Evolutionary conservation across 2,888 invertebrate genomes (phyloP).

Genomic region (Camptogramma bilineatum): DNA sequence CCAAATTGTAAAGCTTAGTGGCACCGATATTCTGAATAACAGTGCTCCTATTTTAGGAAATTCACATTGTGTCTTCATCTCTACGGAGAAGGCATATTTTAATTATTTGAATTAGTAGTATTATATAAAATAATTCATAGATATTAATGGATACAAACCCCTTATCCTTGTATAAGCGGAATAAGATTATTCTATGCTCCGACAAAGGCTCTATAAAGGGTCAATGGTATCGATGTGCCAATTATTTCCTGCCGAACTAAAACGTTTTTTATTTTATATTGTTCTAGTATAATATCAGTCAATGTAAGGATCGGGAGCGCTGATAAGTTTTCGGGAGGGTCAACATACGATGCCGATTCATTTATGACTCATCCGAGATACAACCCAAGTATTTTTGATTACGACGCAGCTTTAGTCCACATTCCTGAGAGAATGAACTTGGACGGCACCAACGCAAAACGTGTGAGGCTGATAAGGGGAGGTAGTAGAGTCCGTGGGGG

Average conservation of each 20-base stretch:
- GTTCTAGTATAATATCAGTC: constrained; percentile 50
- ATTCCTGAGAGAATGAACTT: constrained; percentile 32
- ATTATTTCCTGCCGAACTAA: neutral
- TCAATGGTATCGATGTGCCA: no score
- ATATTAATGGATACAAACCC: no score
- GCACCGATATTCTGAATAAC: neutral
- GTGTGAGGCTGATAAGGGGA: constrained; percentile 27
- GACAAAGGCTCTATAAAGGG: no score
- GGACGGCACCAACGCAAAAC: constrained; percentile 36
- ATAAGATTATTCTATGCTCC: no score
- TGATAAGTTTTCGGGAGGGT: neutral
- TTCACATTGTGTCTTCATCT: no score
- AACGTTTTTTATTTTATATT: neutral
- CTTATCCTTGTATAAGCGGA: no score
- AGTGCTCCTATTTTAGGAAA: neutral
- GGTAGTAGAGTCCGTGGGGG: constrained; percentile 24
- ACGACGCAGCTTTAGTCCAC: constrained; percentile 39
- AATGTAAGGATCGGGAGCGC: constrained; percentile 65
- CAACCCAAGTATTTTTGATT: constrained; percentile 34
- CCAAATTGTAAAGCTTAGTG: neutral
- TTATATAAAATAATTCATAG: no score
- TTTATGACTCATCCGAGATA: constrained; percentile 36
- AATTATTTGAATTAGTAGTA: no score
- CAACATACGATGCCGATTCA: constrained; percentile 25
- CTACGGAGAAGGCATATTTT: no score